Evolutionary conservation across 2,888 invertebrate genomes (phyloP).

Genomic region (Eupsilia transversa): DNA sequence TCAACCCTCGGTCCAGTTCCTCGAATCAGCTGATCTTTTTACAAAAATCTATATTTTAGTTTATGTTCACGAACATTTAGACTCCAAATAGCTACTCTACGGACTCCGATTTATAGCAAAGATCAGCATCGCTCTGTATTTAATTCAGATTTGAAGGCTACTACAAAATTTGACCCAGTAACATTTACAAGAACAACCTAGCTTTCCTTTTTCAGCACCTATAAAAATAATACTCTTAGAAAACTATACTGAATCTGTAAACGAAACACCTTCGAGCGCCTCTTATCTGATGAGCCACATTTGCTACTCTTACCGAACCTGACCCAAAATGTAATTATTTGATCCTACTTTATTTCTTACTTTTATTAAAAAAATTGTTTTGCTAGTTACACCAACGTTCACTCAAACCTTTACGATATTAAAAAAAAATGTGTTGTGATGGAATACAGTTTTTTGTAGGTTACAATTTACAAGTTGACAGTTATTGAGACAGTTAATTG

Average conservation of each 20-base stretch:
- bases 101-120: background rate
- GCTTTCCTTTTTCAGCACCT: background rate
- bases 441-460: background rate
- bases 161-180: background rate
- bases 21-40: background rate
- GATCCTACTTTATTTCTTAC: no score
- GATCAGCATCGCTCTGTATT: background rate
- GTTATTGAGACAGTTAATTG: no score
- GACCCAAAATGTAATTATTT: slow-evolving; percentile 74
- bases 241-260: slow-evolving; percentile 48
- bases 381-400: no score
- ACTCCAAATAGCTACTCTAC: background rate
- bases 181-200: background rate
- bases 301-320: slow-evolving; percentile 71
- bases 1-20: background rate
- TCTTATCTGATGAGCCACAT: slow-evolving; percentile 72
- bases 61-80: background rate
- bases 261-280: slow-evolving; percentile 49
- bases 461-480: no score
- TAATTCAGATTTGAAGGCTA: background rate
- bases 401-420: no score
- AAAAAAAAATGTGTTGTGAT: no score
- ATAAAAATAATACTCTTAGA: background rate
- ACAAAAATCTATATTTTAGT: background rate
- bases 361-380: no score